Base-by-base conservation (phyloP, 2,113 vertebrate species). In the Corythornis vintsioides region DNA sequence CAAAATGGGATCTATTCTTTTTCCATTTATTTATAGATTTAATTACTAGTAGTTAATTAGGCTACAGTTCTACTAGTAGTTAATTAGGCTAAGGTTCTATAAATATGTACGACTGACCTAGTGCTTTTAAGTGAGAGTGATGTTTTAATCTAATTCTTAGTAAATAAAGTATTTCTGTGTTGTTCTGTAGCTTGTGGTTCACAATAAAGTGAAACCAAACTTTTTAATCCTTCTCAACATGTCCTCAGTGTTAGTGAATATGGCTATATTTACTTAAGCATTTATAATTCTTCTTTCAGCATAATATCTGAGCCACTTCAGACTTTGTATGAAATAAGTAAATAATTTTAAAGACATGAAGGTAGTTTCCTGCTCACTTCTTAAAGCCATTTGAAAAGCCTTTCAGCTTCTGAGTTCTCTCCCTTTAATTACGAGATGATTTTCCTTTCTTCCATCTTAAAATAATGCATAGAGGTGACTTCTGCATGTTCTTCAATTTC, bases 21-120 rank as follows among this genome's bases (percentile, higher is more conserved):
- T 73, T 6, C 42, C 7, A 19, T 57, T 88, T 91, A 91, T 90
- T 93, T 93, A 83, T 92, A 81, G 79, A 65, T 84, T 86, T 80
- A 90, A 93, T 92, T 90, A 43, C 14, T 33, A 35, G 20, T 67
- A 86, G 40, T 71, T 80, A 83, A 83, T 91, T 95, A 85, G 40
- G 48, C 15, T 67, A 33, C 24, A 42, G 15, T 83, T 93, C 38
- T 90, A 40, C 14, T 33, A 35, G 20, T 67, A 86, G 40, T 67
- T 80, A 83, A 83, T 91, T 95, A 85, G 40, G 48, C 15, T 67
- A 33, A 24, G 42, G 15, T 83, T 93, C 40, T 45, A 75, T 72
- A 93, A 93, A 88, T 71, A 74, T 16, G 25, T 75, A 45, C 60
- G 64, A 64, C 35, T 86, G 47, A 45, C 76, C 60, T 71, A 16